Conservation (phyloP, 2,113 vertebrate species). For the Coracopsis vasa region DNA sequence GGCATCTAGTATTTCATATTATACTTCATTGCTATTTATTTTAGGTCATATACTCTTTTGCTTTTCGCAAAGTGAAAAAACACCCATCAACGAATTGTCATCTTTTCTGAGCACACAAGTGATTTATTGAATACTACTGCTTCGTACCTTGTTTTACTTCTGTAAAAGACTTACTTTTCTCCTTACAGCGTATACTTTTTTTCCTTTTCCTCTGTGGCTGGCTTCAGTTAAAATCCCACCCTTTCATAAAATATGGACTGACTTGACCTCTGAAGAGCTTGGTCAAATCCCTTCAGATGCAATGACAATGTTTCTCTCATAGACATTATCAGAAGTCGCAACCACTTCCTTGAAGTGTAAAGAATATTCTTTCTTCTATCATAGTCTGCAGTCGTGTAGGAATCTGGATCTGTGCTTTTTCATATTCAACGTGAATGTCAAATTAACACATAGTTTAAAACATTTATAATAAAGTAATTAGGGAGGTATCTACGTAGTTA, state of each 20-base stretch:
- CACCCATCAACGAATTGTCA: not conserved
- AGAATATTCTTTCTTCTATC: not conserved
- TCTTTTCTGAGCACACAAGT: not conserved
- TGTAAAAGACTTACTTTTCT: not conserved
- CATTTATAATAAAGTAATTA: not conserved
- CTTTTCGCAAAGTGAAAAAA: not conserved
- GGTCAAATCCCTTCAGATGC: not conserved
- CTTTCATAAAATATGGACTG: not conserved
- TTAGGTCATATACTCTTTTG: not conserved
- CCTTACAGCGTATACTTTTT: not conserved
- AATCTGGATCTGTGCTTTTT: not conserved
- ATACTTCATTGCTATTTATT: not conserved
- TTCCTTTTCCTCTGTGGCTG: not conserved
- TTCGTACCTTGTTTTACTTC: not conserved
- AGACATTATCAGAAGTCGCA: not conserved
- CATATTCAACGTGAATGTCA: not conserved
- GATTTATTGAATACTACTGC: not conserved
- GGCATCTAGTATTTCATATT: not conserved
- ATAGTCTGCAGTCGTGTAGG: not conserved
- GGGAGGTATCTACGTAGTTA: not conserved
- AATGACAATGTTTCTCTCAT: not conserved
- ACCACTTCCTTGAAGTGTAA: not conserved
- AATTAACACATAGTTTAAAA: not conserved
- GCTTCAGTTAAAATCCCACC: not conserved
- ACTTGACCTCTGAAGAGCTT: not conserved